These are phyloP conservation scores for Hydropsyche tenuis DNA, from an alignment of 1,140 invertebrate genomes.

Conservation along the genomic window DNA sequence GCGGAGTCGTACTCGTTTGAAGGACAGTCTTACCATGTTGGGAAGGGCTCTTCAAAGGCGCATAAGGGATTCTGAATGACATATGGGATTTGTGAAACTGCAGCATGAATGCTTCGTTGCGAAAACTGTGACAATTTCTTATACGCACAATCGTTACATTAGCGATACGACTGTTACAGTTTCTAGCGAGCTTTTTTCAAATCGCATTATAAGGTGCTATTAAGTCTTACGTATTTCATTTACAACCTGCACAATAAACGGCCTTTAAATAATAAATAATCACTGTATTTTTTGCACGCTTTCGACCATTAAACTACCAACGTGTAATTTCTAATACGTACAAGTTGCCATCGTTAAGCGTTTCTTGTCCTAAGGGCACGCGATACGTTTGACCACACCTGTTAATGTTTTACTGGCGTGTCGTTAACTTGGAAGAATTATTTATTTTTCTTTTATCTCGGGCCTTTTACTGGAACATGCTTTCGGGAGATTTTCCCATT, in stretches of 20 bases:
- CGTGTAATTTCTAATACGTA: neutral
- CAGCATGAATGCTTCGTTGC: neutral
- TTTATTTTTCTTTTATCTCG: neutral
- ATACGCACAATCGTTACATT: no score
- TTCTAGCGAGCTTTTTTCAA: no score
- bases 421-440: constrained; percentile 6
- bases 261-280: no score
- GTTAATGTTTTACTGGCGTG: constrained; percentile 11
- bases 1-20: neutral
- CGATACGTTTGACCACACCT: constrained; percentile 21
- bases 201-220: no score
- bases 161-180: no score
- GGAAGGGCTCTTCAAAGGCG: neutral
- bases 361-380: constrained; percentile 19
- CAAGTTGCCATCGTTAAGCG: neutral
- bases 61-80: neutral
- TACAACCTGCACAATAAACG: no score
- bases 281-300: no score
- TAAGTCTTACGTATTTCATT: no score
- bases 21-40: constrained; percentile 20
- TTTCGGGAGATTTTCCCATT: no score
- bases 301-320: neutral
- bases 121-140: no score
- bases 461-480: no score
- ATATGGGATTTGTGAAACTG: neutral